A percentile compares a stretch with the other conserved stretches of the same genome.
These are phyloP conservation scores for Phataginus tetradactyla DNA, from an alignment of 2,797 vertebrate genomes.

Conservation along the genomic window DNA sequence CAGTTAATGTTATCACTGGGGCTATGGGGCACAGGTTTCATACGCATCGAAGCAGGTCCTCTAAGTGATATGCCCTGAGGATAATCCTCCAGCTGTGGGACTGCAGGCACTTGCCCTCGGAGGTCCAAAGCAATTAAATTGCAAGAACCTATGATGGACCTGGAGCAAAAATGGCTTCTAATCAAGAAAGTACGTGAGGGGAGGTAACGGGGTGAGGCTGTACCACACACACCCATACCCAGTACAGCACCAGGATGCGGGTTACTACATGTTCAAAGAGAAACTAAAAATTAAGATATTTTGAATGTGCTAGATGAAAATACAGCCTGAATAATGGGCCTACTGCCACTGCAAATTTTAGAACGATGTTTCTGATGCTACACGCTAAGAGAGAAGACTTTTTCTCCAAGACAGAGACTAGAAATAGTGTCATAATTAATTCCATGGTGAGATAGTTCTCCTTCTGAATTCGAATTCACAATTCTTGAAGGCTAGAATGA, in stretches of 20 bases:
- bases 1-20: background rate
- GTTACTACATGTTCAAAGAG: background rate
- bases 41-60: background rate
- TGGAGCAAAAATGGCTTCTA: background rate
- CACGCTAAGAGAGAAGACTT: background rate
- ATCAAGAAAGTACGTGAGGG: background rate
- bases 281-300: background rate
- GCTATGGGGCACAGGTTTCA: background rate
- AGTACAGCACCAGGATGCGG: background rate
- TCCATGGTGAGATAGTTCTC: background rate
- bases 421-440: constrained; percentile 35
- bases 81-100: background rate
- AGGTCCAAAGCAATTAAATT: background rate
- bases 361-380: background rate
- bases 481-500: background rate
- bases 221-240: background rate
- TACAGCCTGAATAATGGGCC: background rate
- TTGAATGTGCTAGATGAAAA: constrained; percentile 3
- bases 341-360: background rate
- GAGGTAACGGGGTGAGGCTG: background rate
- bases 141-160: background rate
- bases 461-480: constrained; percentile 33
- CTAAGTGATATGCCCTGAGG: background rate
- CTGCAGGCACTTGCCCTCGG: too few species aligned
- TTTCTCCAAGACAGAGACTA: background rate